Evolutionary conservation across 2,888 invertebrate genomes (phyloP).

Genomic region (Chrysotoxum bicinctum): DNA sequence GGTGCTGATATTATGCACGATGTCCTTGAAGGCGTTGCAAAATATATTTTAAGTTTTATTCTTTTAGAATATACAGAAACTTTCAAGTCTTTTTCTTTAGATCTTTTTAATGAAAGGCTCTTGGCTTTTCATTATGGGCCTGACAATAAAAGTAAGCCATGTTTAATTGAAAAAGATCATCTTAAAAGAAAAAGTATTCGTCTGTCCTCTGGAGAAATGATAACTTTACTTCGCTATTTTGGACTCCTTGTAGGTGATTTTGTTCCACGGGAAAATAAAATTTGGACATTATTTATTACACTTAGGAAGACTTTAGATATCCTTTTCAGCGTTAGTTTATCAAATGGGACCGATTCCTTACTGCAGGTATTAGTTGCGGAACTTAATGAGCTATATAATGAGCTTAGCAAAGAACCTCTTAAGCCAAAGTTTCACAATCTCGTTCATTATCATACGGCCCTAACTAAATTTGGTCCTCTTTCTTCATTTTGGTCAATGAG

Average conservation of each 20-base stretch:
- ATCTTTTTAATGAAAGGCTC: neutral
- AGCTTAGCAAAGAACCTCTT: too few species aligned
- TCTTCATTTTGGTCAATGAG: neutral
- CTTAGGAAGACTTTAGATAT: neutral
- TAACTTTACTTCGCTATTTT: neutral
- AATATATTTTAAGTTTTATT: neutral
- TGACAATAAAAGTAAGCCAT: too few species aligned
- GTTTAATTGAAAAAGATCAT: too few species aligned
- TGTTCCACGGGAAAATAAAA: neutral
- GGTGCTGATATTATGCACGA: too few species aligned
- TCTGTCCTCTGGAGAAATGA: slow-evolving; percentile 4
- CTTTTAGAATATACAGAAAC: neutral
- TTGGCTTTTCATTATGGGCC: too few species aligned
- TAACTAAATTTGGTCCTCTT: neutral
- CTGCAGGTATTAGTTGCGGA: too few species aligned
- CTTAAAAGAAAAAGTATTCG: too few species aligned
- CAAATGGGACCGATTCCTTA: too few species aligned
- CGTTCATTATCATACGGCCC: too few species aligned
- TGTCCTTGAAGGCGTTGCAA: slow-evolving; percentile 2
- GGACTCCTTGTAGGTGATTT: neutral
- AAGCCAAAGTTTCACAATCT: too few species aligned
- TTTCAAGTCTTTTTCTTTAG: neutral
- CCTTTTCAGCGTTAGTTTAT: too few species aligned
- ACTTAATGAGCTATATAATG: too few species aligned
- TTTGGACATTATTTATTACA: neutral